A percentile compares a stretch with the other conserved stretches of the same genome.
Conservation (phyloP, 2,113 vertebrate genomes). For the Hyperopisus bebe region DNA sequence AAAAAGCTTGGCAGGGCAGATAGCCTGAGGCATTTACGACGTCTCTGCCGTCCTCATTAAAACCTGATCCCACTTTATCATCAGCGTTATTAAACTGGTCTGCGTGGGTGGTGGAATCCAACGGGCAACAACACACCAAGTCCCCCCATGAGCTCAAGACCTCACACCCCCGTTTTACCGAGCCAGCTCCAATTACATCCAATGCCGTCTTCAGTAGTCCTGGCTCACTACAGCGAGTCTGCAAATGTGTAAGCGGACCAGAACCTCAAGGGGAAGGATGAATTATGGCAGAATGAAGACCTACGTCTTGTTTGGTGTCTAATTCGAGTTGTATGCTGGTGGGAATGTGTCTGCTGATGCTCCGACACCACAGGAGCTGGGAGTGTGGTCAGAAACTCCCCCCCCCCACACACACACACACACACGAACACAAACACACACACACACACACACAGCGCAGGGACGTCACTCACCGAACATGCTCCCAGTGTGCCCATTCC, state of each 20-base stretch:
- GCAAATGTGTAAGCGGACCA: neutral
- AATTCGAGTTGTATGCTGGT: neutral
- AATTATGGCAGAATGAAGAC: neutral
- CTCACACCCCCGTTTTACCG: neutral
- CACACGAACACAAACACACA: too few species aligned
- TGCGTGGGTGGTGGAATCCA: neutral
- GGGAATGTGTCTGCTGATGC: neutral
- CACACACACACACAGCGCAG: neutral
- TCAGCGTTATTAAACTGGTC: constrained; percentile 25
- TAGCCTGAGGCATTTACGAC: neutral
- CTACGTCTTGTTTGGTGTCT: neutral
- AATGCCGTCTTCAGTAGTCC: neutral
- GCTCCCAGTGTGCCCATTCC: constrained; percentile 84
- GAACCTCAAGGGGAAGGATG: neutral
- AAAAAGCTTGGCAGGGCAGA: neutral
- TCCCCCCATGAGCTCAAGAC: neutral
- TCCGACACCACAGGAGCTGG: neutral
- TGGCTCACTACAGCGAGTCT: neutral
- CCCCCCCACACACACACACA: neutral
- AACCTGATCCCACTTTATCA: constrained; percentile 47
- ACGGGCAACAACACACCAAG: neutral
- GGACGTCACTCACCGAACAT: constrained; percentile 86
- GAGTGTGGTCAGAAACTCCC: neutral
- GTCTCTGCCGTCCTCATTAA: constrained; percentile 43
- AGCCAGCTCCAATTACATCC: neutral